These are phyloP conservation scores for Trileptium ribeirensis DNA, from an alignment of 2,888 invertebrate species.

Conservation along the genomic window DNA sequence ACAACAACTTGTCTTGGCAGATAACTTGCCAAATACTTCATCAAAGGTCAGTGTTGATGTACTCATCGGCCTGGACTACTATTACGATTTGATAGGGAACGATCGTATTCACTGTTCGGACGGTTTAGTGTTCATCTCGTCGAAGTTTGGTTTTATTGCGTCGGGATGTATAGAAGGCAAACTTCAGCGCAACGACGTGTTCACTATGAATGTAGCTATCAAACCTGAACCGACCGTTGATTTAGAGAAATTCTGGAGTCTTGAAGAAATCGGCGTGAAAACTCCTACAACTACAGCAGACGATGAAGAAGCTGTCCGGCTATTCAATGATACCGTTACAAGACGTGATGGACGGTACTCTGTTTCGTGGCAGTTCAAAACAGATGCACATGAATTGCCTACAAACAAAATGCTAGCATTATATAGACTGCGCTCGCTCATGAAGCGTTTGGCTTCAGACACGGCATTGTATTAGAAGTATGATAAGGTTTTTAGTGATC, in stretches of 20 bases:
- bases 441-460: not conserved
- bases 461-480: conserved; percentile 19
- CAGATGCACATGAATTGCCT: not conserved
- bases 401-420: not conserved
- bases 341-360: not conserved
- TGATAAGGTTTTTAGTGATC: conserved; percentile 18
- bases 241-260: not conserved
- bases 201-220: not conserved
- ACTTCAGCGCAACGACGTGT: not conserved
- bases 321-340: not conserved
- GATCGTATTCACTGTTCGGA: not conserved
- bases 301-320: not conserved
- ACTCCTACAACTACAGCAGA: not conserved
- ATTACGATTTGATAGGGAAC: not conserved
- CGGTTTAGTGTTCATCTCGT: not conserved
- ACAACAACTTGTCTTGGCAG: not conserved
- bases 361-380: not conserved
- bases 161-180: not conserved
- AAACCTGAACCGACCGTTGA: not conserved
- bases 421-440: not conserved
- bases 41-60: not conserved
- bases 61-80: not conserved
- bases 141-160: not conserved
- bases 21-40: not conserved
- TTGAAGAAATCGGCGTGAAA: not conserved